A percentile compares a stretch with the other conserved stretches of the same genome.
Conservation (phyloP, 2,888 invertebrate species). For the Cataglyphis albicans region DNA sequence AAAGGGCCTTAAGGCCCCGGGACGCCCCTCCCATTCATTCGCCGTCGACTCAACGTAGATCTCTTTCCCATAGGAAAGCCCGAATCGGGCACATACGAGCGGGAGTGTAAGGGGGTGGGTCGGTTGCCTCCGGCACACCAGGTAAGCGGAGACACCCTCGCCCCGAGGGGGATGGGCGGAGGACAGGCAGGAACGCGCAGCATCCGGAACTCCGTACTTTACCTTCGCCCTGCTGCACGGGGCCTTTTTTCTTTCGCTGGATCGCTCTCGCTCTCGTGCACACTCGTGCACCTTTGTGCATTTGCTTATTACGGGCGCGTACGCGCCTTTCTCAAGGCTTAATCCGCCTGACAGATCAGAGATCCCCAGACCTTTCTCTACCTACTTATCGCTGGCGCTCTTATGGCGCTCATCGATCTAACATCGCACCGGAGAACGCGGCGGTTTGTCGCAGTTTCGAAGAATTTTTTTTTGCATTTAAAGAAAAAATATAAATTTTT, state of each 20-base stretch:
- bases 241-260: background rate
- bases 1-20: constrained; percentile 75
- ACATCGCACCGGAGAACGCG: background rate
- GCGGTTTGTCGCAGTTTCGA: background rate
- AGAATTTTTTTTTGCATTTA: background rate
- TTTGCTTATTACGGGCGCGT: constrained; percentile 73
- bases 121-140: constrained; percentile 59
- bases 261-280: constrained; percentile 30
- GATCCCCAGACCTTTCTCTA: constrained; percentile 65
- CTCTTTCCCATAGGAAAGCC: constrained; percentile 81
- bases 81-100: constrained; percentile 54
- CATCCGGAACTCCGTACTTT: constrained; percentile 85
- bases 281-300: constrained; percentile 62
- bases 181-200: constrained; percentile 44
- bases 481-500: background rate
- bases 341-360: constrained; percentile 81
- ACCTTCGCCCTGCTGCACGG: constrained; percentile 65
- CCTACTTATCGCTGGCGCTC: constrained; percentile 49
- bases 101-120: constrained; percentile 61
- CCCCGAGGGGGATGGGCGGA: constrained; percentile 58
- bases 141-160: constrained; percentile 83
- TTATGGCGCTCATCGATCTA: background rate
- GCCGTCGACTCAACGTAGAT: constrained; percentile 80
- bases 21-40: constrained; percentile 79
- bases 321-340: constrained; percentile 68